Evolutionary conservation across 2,888 invertebrate species (phyloP), one percentile per base, ranked within the genome.

Genomic region (Plebejus argus): DNA sequence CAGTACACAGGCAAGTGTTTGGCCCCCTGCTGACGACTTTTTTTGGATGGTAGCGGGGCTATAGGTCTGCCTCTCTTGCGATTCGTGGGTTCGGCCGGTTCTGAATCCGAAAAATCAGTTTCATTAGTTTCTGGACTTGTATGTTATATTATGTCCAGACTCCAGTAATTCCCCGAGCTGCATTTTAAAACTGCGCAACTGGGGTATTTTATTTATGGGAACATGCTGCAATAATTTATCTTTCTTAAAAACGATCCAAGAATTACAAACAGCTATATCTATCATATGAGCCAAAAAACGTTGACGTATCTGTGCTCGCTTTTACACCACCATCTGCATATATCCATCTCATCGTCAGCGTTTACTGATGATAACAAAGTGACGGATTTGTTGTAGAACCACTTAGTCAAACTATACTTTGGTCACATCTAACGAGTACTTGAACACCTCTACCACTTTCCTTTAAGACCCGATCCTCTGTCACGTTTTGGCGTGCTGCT

Each of bases 361-460:
- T 79, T 45, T 15, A 77, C 70, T 28, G 76, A 70, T 4, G 79
- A 81, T 23, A 81, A 18, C 33, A 80, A 35, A n/a, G 28, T 28
- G 28, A 80, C 80, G 1, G 79, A 70, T 66, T 80, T 80, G 56
- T 81, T 81, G 70, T 82, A 80, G 20, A 78, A 76, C 81, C 80
- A 82, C 71, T 78, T 80, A 15, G 80, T 81, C 6, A 80, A 12
- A 12, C 80, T 20, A 72, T 56, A 49, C 78, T 61, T n/a, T n/a
- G n/a, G n/a, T 78, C 78, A 23, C 23, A 12, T 15, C 76, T 78
- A 6, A 77, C 76, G 10, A 79, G 10, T 0, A 80, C 79, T 35
- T 79, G 70, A 5, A 56, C 58, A 61, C 78, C 78, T 76, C 79
- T 28, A 53, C 78, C 79, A 70, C 7, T 39, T 39, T 39, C 39